phyloP scores from a whole-genome alignment of 1,140 invertebrate genomes.

The Aphelenchoides fujianensis region DNA sequence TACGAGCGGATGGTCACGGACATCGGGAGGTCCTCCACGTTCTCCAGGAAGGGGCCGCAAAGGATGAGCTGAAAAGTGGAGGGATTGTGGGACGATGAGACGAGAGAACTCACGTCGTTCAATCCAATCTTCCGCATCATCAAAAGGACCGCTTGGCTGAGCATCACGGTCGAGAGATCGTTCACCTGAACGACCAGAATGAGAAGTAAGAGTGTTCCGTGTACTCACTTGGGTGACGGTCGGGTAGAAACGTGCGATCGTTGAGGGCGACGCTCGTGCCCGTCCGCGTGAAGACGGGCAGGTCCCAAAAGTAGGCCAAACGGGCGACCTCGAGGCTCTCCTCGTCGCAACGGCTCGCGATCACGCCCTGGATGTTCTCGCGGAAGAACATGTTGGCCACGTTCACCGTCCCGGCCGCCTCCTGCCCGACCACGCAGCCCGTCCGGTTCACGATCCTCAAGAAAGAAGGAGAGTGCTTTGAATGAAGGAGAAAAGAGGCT shows the following conservation, averaged over 20 bases:
- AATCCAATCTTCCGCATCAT: constrained; percentile 32
- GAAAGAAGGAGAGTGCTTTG: background rate
- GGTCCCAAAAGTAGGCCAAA: constrained; percentile 46
- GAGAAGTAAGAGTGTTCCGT: too few species aligned
- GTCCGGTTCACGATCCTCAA: constrained; percentile 32
- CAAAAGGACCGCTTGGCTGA: constrained; percentile 28
- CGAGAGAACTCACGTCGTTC: constrained; percentile 24
- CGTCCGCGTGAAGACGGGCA: constrained; percentile 41
- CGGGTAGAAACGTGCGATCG: constrained; percentile 30
- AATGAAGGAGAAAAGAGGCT: background rate
- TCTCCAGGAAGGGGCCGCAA: background rate
- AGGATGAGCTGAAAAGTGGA: background rate
- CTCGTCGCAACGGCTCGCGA: constrained; percentile 38
- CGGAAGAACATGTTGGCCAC: constrained; percentile 31
- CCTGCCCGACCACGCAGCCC: constrained; percentile 6
- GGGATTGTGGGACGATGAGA: constrained; percentile 7
- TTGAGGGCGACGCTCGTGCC: constrained; percentile 30
- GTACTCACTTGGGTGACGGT: constrained; percentile 39
- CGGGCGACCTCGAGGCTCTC: constrained; percentile 42
- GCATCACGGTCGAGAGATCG: constrained; percentile 30
- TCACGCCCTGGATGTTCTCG: constrained; percentile 40
- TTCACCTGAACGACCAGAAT: constrained; percentile 36
- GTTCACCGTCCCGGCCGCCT: background rate
- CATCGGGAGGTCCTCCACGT: background rate
- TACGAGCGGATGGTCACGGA: background rate